These are phyloP conservation scores for Chrysaora quinquecirrha DNA, from an alignment of 30 jellyfish, hydroid and myxozoan species.

Conservation along the genomic window DNA sequence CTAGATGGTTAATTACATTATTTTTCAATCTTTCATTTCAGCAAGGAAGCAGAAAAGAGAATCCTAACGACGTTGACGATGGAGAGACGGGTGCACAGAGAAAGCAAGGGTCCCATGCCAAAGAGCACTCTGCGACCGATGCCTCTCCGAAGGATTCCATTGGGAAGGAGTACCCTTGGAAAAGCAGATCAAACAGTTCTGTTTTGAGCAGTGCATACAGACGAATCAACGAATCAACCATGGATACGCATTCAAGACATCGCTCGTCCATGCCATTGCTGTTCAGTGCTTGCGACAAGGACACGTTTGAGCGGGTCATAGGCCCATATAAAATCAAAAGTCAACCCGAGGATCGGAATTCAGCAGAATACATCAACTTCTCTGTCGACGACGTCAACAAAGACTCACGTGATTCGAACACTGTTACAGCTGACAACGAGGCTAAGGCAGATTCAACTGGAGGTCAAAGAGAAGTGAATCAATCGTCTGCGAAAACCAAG, in stretches of 20 bases:
- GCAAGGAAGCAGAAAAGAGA: too few relatives aligned
- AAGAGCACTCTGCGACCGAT: too few relatives aligned
- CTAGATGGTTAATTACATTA: too few relatives aligned
- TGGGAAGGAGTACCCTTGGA: constrained; percentile 86
- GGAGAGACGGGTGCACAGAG: too few relatives aligned
- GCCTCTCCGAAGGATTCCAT: too few relatives aligned
- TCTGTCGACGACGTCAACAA: too few relatives aligned
- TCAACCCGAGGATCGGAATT: background rate
- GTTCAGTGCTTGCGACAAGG: background rate
- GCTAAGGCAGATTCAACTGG: background rate
- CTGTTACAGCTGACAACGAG: background rate
- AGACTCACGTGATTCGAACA: too few relatives aligned
- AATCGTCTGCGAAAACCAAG: background rate
- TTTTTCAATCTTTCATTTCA: too few relatives aligned
- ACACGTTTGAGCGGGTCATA: background rate
- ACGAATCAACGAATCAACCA: constrained; percentile 7
- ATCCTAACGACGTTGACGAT: too few relatives aligned
- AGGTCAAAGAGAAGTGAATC: background rate
- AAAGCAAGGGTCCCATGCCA: too few relatives aligned
- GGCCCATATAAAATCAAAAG: background rate
- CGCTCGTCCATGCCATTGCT: constrained; percentile 51
- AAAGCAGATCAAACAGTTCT: constrained; percentile 47
- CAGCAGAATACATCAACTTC: too few relatives aligned
- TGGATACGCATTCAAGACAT: constrained; percentile 5
- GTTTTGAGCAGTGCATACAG: constrained; percentile 76